Percentiles rank a stretch among this genome's conserved stretches.
Evolutionary conservation across 2,888 invertebrate genomes (phyloP).

Genomic region (Suillia variegata): DNA sequence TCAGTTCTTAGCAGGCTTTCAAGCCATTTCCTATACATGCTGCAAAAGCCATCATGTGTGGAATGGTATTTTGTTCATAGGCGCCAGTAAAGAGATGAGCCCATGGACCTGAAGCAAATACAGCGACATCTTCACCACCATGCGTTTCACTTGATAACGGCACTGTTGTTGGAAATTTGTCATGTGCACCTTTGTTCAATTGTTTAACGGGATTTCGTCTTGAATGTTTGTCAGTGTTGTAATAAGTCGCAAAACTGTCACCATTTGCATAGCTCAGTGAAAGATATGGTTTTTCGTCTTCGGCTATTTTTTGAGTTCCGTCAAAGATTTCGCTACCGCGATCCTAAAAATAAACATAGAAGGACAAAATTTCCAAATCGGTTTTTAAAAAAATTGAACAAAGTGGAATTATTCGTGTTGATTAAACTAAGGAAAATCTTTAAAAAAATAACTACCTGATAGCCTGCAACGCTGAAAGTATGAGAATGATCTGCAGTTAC

Average conservation of each 20-base stretch:
- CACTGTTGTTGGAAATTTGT: constrained; percentile 65
- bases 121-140: constrained; percentile 77
- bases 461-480: constrained; percentile 74
- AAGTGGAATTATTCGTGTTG: too few species aligned
- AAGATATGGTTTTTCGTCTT: constrained; percentile 67
- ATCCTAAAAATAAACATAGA: constrained; percentile 19
- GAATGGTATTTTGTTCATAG: constrained; percentile 77
- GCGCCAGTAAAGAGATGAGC: constrained; percentile 77
- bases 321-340: constrained; percentile 41
- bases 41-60: constrained; percentile 74
- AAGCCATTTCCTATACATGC: constrained; percentile 70
- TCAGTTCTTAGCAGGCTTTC: constrained; percentile 47
- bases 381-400: too few species aligned
- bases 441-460: too few species aligned
- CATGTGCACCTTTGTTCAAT: constrained; percentile 17
- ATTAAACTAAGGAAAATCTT: too few species aligned
- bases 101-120: constrained; percentile 77
- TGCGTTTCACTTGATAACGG: constrained; percentile 66
- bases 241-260: constrained; percentile 63
- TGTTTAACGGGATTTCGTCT: constrained; percentile 37
- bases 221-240: constrained; percentile 27
- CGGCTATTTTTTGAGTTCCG: constrained; percentile 44
- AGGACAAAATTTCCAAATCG: not conserved
- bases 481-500: constrained; percentile 82
- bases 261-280: constrained; percentile 77